Conservation (phyloP, 2,888 invertebrate genomes). For the Apamea anceps region DNA sequence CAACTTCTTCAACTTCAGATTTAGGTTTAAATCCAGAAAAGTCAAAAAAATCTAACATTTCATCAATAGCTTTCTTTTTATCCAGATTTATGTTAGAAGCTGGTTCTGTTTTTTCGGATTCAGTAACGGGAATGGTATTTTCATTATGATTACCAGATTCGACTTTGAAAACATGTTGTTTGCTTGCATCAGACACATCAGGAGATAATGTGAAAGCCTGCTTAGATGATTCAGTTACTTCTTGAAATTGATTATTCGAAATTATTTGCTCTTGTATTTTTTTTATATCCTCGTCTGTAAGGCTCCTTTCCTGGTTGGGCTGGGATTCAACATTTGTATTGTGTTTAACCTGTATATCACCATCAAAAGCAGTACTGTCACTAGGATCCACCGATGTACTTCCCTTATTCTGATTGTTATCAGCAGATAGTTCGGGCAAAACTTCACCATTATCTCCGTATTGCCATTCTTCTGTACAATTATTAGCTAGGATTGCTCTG, state of each 20-base stretch:
- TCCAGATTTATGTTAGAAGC: conserved; percentile 74
- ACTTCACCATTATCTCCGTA: conserved; percentile 84
- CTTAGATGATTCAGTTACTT: conserved; percentile 39
- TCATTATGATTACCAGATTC: conserved; percentile 67
- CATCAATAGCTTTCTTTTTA: conserved; percentile 85
- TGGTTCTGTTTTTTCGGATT: conserved; percentile 53
- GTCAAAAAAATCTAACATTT: conserved; percentile 83
- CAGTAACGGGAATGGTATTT: conserved; percentile 59
- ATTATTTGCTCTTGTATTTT: conserved; percentile 85
- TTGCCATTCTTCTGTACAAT: conserved; percentile 91
- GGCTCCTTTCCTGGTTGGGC: conserved; percentile 73
- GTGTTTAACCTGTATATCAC: conserved; percentile 78
- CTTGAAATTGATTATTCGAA: conserved; percentile 69
- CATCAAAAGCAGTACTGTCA: conserved; percentile 73
- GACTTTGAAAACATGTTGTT: conserved; percentile 67
- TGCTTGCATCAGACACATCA: conserved; percentile 56
- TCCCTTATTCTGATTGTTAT: conserved; percentile 67
- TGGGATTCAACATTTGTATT: conserved; percentile 76
- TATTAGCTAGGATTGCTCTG: conserved; percentile 91
- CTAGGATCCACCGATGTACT: conserved; percentile 64
- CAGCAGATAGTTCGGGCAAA: conserved; percentile 63
- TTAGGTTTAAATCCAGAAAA: conserved; percentile 76
- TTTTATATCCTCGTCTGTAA: conserved; percentile 80
- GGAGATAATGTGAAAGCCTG: conserved; percentile 45
- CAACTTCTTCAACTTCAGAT: conserved; percentile 56